Percentiles rank a stretch among this genome's conserved stretches.
Evolutionary conservation across 2,797 vertebrate genomes (phyloP).

Genomic region (Parambassis ranga): DNA sequence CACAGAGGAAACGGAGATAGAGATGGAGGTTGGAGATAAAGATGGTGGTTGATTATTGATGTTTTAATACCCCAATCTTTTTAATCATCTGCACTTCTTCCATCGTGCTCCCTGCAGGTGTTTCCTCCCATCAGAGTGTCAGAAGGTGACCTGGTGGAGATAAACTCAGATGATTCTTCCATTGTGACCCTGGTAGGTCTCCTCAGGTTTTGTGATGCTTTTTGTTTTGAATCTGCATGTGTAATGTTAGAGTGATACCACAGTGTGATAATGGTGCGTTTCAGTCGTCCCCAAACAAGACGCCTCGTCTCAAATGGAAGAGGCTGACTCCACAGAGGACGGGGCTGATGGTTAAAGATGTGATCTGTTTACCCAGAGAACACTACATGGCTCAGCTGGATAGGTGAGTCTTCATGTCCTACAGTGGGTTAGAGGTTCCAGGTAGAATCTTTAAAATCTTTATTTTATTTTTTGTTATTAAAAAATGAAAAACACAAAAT

Average conservation of each 20-base stretch:
- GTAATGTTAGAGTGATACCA: background rate
- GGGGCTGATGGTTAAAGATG: conserved; percentile 69
- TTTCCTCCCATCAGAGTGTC: conserved; percentile 25
- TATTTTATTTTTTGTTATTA: too few species aligned
- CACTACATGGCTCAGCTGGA: conserved; percentile 38
- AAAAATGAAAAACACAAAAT: too few species aligned
- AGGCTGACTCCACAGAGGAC: conserved; percentile 16
- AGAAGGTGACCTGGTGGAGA: conserved; percentile 3
- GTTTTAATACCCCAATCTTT: background rate
- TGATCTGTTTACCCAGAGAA: conserved; percentile 62
- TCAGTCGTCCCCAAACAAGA: conserved; percentile 9
- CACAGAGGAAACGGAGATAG: conserved; percentile 39
- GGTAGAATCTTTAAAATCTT: too few species aligned
- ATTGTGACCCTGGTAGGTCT: background rate
- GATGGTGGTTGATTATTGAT: too few species aligned
- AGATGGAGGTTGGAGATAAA: conserved; percentile 59
- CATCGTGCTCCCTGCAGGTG: conserved; percentile 24
- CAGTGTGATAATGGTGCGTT: background rate
- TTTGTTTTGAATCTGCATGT: background rate
- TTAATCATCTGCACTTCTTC: background rate
- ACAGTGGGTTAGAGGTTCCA: too few species aligned
- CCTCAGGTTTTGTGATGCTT: background rate
- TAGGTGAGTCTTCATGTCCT: conserved; percentile 49
- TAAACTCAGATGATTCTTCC: conserved; percentile 11
- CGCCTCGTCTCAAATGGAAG: conserved; percentile 55